Conservation (phyloP, 1,140 invertebrate species). For the Procambarus virginalis region DNA sequence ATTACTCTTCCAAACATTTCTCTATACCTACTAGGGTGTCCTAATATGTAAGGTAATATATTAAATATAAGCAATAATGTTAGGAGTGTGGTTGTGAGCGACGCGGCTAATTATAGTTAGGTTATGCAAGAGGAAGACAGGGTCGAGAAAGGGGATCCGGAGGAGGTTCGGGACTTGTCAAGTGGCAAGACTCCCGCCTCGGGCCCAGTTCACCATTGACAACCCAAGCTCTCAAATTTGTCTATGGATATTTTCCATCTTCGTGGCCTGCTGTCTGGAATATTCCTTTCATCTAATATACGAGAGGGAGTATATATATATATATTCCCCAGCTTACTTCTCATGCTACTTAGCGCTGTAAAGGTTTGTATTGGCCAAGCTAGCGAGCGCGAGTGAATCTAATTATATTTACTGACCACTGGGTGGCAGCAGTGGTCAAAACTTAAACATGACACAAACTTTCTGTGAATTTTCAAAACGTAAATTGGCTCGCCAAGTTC, state of each 20-base stretch:
- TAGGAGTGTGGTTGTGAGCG: no score
- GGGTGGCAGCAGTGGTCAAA: slow-evolving; percentile 58
- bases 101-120: neutral
- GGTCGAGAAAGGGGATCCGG: neutral
- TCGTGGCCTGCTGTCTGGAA: neutral
- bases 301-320: neutral
- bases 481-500: slow-evolving; percentile 31
- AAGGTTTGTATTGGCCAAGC: neutral
- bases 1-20: neutral
- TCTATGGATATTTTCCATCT: slow-evolving; percentile 29
- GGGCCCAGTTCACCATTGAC: slow-evolving; percentile 45
- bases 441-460: slow-evolving; percentile 60
- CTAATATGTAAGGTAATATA: no score
- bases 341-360: neutral
- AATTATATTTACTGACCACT: slow-evolving; percentile 53
- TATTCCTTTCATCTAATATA: neutral
- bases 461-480: slow-evolving; percentile 59
- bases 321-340: neutral
- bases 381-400: slow-evolving; percentile 15
- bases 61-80: no score
- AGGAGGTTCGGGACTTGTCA: slow-evolving; percentile 58
- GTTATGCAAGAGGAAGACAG: slow-evolving; percentile 15
- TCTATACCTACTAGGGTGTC: neutral
- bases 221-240: slow-evolving; percentile 44
- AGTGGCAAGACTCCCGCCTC: slow-evolving; percentile 55